Percentiles rank a stretch among this genome's conserved stretches.
phyloP scores from a whole-genome alignment of 2,113 vertebrate species.

The Aegotheles bennettii region DNA sequence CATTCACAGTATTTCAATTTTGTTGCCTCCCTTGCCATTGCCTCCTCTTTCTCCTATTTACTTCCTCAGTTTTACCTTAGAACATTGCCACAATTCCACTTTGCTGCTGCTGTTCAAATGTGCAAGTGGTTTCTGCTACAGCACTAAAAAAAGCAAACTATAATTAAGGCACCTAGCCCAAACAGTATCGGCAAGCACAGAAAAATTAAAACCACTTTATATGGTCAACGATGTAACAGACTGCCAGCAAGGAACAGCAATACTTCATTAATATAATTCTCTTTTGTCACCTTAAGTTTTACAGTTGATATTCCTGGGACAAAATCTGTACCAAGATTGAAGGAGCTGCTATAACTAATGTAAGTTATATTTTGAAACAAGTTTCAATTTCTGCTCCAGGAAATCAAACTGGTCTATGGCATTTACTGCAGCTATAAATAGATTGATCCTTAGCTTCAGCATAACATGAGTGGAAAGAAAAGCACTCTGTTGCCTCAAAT shows the following conservation, averaged over 20 bases:
- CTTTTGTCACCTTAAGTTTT: neutral
- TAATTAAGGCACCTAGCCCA: neutral
- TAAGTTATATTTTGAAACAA: neutral
- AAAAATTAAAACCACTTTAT: neutral
- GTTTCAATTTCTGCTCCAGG: neutral
- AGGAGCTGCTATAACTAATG: neutral
- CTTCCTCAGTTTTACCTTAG: neutral
- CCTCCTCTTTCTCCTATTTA: neutral
- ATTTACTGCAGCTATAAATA: neutral
- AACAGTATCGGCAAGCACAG: neutral
- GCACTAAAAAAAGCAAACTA: neutral
- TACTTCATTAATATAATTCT: neutral
- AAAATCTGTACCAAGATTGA: neutral
- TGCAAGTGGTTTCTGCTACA: neutral
- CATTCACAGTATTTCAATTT: neutral
- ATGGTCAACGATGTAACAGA: neutral
- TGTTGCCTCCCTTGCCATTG: neutral
- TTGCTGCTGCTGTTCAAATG: neutral
- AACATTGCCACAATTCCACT: neutral
- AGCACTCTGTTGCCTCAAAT: neutral
- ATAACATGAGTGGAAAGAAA: neutral
- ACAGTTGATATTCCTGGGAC: neutral
- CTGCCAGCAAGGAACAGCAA: neutral
- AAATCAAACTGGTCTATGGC: neutral
- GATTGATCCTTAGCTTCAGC: neutral